Conservation (phyloP, 2,888 invertebrate species). For the Perdita meconis region DNA sequence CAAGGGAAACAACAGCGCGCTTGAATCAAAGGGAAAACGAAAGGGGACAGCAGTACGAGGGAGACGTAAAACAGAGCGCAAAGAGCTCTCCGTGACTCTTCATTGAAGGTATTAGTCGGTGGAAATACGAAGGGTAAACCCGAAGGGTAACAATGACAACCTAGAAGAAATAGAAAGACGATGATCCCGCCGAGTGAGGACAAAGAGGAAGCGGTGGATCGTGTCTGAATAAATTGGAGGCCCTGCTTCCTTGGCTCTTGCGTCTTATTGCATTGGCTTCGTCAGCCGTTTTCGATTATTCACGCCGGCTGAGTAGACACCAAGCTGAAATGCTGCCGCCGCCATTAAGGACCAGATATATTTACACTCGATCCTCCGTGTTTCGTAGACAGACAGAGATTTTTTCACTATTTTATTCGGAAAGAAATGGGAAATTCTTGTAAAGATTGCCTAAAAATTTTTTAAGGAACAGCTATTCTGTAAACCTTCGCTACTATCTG, state of each 20-base stretch:
- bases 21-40: conserved; percentile 3
- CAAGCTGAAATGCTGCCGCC: conserved; percentile 13
- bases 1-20: neutral
- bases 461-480: too few species aligned
- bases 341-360: conserved; percentile 4
- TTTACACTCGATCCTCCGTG: neutral
- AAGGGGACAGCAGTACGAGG: neutral
- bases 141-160: neutral
- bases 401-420: too few species aligned
- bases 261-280: conserved; percentile 39
- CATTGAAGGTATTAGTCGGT: conserved; percentile 8
- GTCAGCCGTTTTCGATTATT: conserved; percentile 52
- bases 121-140: conserved; percentile 25
- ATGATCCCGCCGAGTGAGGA: neutral
- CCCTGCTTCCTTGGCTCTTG: neutral
- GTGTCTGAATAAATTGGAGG: conserved; percentile 45
- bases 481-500: too few species aligned
- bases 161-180: conserved; percentile 11
- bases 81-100: neutral
- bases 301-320: conserved; percentile 23
- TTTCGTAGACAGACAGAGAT: too few species aligned
- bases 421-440: too few species aligned
- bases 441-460: too few species aligned
- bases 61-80: neutral
- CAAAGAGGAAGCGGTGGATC: conserved; percentile 20